Evolutionary conservation across 1,140 invertebrate genomes (phyloP).

Genomic region (Scaptomyza hsui): DNA sequence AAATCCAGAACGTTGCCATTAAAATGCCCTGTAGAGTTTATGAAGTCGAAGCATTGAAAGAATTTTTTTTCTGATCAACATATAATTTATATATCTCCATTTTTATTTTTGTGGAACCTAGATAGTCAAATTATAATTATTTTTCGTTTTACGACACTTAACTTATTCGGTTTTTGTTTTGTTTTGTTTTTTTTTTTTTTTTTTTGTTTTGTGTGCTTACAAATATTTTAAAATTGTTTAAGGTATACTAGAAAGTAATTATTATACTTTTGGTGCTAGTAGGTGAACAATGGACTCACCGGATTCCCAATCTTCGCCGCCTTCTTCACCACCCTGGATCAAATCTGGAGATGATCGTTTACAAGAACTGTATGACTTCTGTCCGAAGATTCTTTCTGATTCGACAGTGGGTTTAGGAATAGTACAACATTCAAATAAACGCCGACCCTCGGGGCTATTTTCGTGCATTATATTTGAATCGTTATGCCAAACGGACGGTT

Average conservation of each 20-base stretch:
- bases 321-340: conserved; percentile 63
- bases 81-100: conserved; percentile 17
- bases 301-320: conserved; percentile 88
- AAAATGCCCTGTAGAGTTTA: not conserved
- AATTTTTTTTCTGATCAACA: conserved; percentile 13
- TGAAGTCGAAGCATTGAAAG: not conserved
- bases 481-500: conserved; percentile 71
- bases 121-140: conserved; percentile 3
- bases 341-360: conserved; percentile 69
- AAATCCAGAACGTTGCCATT: not conserved
- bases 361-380: conserved; percentile 66
- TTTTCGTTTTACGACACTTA: conserved; percentile 1
- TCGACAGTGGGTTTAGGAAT: conserved; percentile 43
- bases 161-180: not conserved
- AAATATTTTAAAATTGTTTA: conserved; percentile 44
- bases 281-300: conserved; percentile 86
- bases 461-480: conserved; percentile 55
- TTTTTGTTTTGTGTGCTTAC: conserved; percentile 10
- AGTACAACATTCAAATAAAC: conserved; percentile 61
- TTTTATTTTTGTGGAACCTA: conserved; percentile 5
- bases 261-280: conserved; percentile 41
- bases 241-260: conserved; percentile 44
- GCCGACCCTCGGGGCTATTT: conserved; percentile 61
- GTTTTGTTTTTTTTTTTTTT: not conserved
- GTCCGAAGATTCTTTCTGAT: conserved; percentile 61